Base-by-base conservation (phyloP, 2,888 invertebrate species). In the Agrilus cyanescens region DNA sequence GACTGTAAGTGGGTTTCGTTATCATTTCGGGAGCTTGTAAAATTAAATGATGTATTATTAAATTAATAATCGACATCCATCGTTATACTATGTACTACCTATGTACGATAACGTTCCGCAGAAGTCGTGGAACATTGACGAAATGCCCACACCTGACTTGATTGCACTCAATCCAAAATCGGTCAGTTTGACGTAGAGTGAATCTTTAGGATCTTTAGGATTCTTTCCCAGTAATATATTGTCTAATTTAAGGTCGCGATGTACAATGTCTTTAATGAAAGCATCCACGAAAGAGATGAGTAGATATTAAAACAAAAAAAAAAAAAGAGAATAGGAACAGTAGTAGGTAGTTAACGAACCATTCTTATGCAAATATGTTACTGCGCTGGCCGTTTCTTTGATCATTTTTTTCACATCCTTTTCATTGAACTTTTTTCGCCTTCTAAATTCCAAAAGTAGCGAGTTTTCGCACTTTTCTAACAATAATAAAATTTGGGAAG, bases 81-180 rank as follows among this genome's bases (percentile, higher is more conserved):
- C 44, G 45, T 51, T 29, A 33, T 37, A 41, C n/a, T 38, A 33
- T 14, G n/a, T 33, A 46, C 25, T 52, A 74, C 74, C 67, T 72
- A 76, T 74, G 55, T 75, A 75, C 34, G 65, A 58, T 4, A 72
- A 63, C 2, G 76, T 75, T 12, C 76, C 76, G 57, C 74, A 74
- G 52, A 67, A 70, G 44, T 73, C 73, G 47, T 67, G 68, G 57
- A 75, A 59, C 71, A 74, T 71, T 47, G 69, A 66, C 43, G 71
- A 69, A 50, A 68, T 65, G 10, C 70, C 69, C 32, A 63, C 62
- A 4, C 72, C 71, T 29, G 61, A 62, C 57, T 71, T 71, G 32
- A 72, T 67, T 31, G 70, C 68, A 46, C 74, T 72, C 47, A 76
- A 58, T 12, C 76, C 75, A 58, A 76, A 76, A 60, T 76, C 76